These are phyloP conservation scores for Trichonephila clavipes DNA, from an alignment of 1,140 invertebrate genomes.

Conservation along the genomic window DNA sequence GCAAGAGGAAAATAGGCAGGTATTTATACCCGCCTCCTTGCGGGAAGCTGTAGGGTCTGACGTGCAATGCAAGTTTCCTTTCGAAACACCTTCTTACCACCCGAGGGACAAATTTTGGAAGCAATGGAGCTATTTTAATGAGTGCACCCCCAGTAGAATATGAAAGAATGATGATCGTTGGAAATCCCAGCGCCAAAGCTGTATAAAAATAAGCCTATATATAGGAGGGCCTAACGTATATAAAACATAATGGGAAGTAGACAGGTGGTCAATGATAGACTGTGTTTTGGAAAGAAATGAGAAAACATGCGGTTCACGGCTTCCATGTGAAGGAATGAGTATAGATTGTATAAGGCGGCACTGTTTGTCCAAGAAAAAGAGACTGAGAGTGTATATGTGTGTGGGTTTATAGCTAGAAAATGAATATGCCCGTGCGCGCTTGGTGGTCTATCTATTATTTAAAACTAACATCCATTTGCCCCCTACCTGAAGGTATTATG, in stretches of 20 bases:
- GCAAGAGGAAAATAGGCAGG: neutral
- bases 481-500: slow-evolving; percentile 67
- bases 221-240: slow-evolving; percentile 20
- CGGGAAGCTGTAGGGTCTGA: neutral
- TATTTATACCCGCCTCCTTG: slow-evolving; percentile 58
- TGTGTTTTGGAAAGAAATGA: slow-evolving; percentile 38
- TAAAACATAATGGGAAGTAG: slow-evolving; percentile 67
- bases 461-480: slow-evolving; percentile 71
- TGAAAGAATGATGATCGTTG: slow-evolving; percentile 75
- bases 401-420: slow-evolving; percentile 69
- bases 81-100: slow-evolving; percentile 24
- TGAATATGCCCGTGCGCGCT: slow-evolving; percentile 65
- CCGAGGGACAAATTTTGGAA: slow-evolving; percentile 66
- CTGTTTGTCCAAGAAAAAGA: slow-evolving; percentile 59
- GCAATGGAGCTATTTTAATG: slow-evolving; percentile 73
- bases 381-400: slow-evolving; percentile 71
- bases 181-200: slow-evolving; percentile 48
- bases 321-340: slow-evolving; percentile 22
- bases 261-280: slow-evolving; percentile 70
- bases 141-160: slow-evolving; percentile 59
- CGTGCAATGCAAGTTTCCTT: slow-evolving; percentile 23
- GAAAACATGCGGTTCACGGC: neutral
- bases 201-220: slow-evolving; percentile 51
- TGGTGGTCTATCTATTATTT: slow-evolving; percentile 72
- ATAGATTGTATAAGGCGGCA: neutral